Base-by-base conservation (phyloP, 2,797 vertebrate genomes). In the Lepus oiostolus region DNA sequence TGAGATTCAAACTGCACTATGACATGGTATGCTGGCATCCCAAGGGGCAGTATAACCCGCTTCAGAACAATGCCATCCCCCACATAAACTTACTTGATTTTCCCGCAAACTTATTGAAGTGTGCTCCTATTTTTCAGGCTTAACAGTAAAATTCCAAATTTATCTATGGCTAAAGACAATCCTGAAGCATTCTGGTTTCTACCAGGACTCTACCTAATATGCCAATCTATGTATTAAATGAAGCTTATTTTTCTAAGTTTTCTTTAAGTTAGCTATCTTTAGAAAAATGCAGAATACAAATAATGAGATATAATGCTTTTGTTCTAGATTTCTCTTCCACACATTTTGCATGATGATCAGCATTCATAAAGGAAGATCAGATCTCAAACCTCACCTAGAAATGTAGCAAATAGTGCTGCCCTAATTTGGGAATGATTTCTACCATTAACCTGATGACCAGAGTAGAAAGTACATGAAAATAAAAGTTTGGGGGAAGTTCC, bases 321-420 rank as follows among this genome's bases (percentile, higher is more conserved):
- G 16, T 28, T 93, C 3, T 79, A 67, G 24, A 52, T 80, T 93
- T 91, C 9, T 62, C 50, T 70, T 87, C n/a, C 81, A 81, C 52
- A 68, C 0, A 54, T 71, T 68, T 90, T 88, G 13, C 17, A 8
- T 54, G 17, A 60, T 90, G 35, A 79, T 63, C 8, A 70, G 13
- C 8, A 62, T 30, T 62, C 1, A 62, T 32, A 80, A 5, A 72
- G 14, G 8, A 71, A 65, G 42, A 75, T 88, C 8, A 88, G 4
- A 93, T 54, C 1, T n/a, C 24, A 71, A 85, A 1, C 2, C 13
- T 90, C 28, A 11, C 88, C 5, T 86, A n/a, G 7, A n/a, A 47
- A 38, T 35, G 9, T 67, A 88, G 42, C 4, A 12, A 67, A 17
- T 32, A 47, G 84, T 58, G 77, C 5, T 42, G 60, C 26, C 13